Evolutionary conservation across 2,888 invertebrate species (phyloP), one percentile per base, ranked within the genome.

Genomic region (Agrochola circellaris): DNA sequence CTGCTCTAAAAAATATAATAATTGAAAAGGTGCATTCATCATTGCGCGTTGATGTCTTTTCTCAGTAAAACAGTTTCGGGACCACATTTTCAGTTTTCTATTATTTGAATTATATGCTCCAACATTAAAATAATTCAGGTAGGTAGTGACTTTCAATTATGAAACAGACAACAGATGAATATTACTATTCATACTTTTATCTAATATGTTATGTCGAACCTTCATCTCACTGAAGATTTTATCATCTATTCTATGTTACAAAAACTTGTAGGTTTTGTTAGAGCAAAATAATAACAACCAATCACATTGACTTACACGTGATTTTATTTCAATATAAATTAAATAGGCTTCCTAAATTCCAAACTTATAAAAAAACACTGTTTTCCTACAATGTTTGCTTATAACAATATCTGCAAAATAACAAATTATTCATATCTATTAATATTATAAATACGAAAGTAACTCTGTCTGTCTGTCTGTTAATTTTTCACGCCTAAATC

Each of bases 31-130:
- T 30, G 1, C 6, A 1, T 13, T 15, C 0, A 1, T 38, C 2
- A 20, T 9, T 6, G 67, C 87, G 87, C 87, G 87, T 88, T 87
- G 87, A 88, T 88, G 87, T 88, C 87, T 88, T 88, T 87, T 85
- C 64, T 79, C 51, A 0, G 69, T 73, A 70, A 79, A 79, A 72
- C 17, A 23, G 13, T 60, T 38, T 42, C 34, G 34, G 70, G 64
- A 23, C 1, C n/a, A 30, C 0, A 51, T 66, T 67, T 78, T 34
- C 20, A 42, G 23, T 34, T 67, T 62, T 51, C 0, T 13, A 3
- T 9, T 13, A 3, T 9, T n/a, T 15, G 4, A 23, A 30, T 34
- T 30, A 1, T n/a, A 56, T 4, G 1, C 1, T 26, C 20, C 13
- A 15, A 54, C 26, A 26, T 34, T 23, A 11, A 51, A 70, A 4